Conservation (phyloP, 1,140 invertebrate species). For the Calycopis cecrops region DNA sequence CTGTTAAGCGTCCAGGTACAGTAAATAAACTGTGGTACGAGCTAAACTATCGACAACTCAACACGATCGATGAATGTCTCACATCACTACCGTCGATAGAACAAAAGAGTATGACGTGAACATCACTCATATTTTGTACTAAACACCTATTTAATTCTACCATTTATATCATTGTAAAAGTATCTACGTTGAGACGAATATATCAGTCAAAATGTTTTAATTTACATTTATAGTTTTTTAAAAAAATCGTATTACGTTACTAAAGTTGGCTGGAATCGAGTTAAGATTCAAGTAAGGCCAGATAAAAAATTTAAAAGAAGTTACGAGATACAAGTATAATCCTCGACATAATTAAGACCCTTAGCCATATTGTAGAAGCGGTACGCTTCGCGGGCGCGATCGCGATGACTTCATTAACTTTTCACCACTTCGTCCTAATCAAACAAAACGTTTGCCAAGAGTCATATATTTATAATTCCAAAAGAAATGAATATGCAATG, state of each 20-base stretch:
- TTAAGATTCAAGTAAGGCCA: conserved; percentile 59
- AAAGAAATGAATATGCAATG: no score
- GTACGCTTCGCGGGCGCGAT: conserved; percentile 2
- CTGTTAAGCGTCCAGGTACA: conserved; percentile 22
- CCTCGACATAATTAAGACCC: conserved; percentile 1
- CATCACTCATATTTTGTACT: conserved; percentile 56
- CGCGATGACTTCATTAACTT: background rate
- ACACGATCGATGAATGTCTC: conserved; percentile 13
- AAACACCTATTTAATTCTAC: conserved; percentile 65
- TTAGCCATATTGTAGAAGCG: conserved; percentile 1
- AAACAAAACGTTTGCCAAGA: background rate
- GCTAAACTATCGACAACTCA: conserved; percentile 19
- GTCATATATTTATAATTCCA: background rate
- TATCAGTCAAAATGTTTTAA: conserved; percentile 70
- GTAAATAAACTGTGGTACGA: conserved; percentile 15
- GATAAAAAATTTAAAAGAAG: conserved; percentile 14
- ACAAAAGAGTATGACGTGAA: conserved; percentile 27
- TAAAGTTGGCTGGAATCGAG: conserved; percentile 64
- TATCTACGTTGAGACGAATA: conserved; percentile 66
- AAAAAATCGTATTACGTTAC: conserved; percentile 55
- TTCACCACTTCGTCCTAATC: background rate
- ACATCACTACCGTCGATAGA: conserved; percentile 18
- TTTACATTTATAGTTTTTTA: conserved; percentile 60
- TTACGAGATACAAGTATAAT: background rate
- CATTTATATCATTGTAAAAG: conserved; percentile 63